phyloP scores from a whole-genome alignment of 2,888 invertebrate species.

The Hemicrepidius hirtus region DNA sequence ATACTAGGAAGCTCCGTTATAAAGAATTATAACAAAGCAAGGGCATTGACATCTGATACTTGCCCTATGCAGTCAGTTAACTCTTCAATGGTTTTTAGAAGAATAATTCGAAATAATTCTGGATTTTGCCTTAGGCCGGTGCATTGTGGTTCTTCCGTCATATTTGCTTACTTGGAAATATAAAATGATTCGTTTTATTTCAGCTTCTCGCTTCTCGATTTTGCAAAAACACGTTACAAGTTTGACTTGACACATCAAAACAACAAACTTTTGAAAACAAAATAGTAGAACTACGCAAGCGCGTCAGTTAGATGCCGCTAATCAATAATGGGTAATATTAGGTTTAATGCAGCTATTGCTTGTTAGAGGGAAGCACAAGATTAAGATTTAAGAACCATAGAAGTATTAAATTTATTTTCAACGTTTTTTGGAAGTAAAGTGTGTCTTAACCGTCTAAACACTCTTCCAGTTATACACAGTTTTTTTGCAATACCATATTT shows the following conservation, averaged over 20 bases:
- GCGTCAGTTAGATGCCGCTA: neutral
- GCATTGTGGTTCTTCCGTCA: neutral
- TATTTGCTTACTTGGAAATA: neutral
- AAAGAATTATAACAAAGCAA: conserved; percentile 65
- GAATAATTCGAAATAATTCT: conserved; percentile 44
- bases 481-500: too few relatives aligned
- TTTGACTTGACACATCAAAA: conserved; percentile 8
- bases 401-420: too few relatives aligned
- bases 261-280: conserved; percentile 20
- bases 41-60: conserved; percentile 65
- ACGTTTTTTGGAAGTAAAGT: too few relatives aligned
- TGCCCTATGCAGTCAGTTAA: conserved; percentile 64
- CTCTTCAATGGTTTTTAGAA: conserved; percentile 59
- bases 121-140: conserved; percentile 32
- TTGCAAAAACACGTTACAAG: conserved; percentile 8
- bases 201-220: neutral
- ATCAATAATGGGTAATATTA: neutral
- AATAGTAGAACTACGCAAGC: neutral
- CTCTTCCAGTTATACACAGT: too few relatives aligned
- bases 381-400: too few relatives aligned
- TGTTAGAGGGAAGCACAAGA: neutral
- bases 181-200: neutral
- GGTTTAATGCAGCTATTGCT: neutral
- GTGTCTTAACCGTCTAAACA: too few relatives aligned
- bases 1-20: conserved; percentile 62